These are phyloP conservation scores for Liopterus haemorrhoidalis DNA, from an alignment of 2,888 invertebrate species.

Conservation along the genomic window DNA sequence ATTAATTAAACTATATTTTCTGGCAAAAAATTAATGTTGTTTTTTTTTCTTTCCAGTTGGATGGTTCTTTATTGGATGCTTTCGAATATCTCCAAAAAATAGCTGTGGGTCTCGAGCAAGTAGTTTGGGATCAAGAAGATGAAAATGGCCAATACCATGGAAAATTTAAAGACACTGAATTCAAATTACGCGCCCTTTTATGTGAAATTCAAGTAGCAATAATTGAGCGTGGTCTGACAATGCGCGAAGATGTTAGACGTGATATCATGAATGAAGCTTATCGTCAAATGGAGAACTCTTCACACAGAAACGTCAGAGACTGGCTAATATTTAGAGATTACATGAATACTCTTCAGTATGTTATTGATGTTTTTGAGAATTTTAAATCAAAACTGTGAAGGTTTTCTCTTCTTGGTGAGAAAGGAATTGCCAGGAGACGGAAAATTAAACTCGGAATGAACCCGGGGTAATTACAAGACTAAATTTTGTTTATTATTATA, in stretches of 20 bases:
- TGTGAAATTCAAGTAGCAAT: constrained; percentile 63
- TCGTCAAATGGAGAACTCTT: constrained; percentile 42
- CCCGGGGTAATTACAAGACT: no score
- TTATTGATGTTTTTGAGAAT: constrained; percentile 49
- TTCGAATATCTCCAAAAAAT: constrained; percentile 65
- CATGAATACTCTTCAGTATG: constrained; percentile 55
- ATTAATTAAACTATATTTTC: no score
- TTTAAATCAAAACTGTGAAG: constrained; percentile 34
- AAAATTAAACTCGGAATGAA: no score
- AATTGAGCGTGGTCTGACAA: constrained; percentile 48
- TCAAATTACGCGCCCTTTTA: constrained; percentile 57
- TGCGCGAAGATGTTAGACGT: constrained; percentile 47
- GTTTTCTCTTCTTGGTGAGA: constrained; percentile 19
- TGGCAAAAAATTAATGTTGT: no score
- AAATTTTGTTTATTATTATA: no score
- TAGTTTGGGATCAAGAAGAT: constrained; percentile 55
- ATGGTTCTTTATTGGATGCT: constrained; percentile 51
- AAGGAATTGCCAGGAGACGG: no score
- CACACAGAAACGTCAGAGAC: constrained; percentile 51
- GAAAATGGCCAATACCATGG: constrained; percentile 45
- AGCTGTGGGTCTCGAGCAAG: constrained; percentile 64
- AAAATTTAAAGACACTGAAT: constrained; percentile 56
- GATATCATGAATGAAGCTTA: constrained; percentile 45
- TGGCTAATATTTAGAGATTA: constrained; percentile 60
- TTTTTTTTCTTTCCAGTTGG: constrained; percentile 44